Percentiles rank a stretch among this genome's conserved stretches.
phyloP scores from a whole-genome alignment of 2,113 vertebrate species.

The Hylia prasina region DNA sequence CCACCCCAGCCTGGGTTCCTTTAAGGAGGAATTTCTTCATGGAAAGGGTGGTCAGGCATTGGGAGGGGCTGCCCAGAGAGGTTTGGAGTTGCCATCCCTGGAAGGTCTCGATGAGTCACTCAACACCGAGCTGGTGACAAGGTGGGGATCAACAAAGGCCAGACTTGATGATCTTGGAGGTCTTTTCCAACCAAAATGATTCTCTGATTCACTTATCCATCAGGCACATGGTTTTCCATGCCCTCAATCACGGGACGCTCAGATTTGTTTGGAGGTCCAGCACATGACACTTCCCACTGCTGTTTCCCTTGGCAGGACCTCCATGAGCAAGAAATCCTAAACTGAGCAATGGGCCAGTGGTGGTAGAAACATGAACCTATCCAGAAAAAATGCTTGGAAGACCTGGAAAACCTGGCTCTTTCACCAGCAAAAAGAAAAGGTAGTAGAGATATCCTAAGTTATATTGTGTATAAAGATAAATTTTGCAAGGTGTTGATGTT shows the following conservation, averaged over 20 bases:
- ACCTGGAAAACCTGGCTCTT: neutral
- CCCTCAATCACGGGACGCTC: accelerated
- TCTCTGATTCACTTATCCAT: neutral
- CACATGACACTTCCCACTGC: accelerated
- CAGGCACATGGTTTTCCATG: neutral
- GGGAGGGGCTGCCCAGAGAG: neutral
- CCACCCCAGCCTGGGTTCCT: neutral
- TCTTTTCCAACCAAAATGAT: neutral
- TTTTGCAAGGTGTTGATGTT: no score
- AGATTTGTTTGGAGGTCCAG: neutral
- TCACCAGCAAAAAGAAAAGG: neutral
- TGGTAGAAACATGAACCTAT: neutral
- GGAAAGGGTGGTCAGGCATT: neutral
- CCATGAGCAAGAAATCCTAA: neutral
- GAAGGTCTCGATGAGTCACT: accelerated
- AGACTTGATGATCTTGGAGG: neutral
- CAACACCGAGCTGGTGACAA: neutral
- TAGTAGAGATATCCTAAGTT: neutral
- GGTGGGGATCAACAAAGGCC: no score
- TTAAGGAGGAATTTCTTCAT: neutral
- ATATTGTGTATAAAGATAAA: neutral
- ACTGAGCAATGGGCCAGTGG: neutral
- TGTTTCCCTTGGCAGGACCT: neutral
- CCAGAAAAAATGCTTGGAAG: neutral
- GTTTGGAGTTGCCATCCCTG: neutral